Conservation (phyloP, 2,113 vertebrate genomes). For the Scolopax mira region DNA sequence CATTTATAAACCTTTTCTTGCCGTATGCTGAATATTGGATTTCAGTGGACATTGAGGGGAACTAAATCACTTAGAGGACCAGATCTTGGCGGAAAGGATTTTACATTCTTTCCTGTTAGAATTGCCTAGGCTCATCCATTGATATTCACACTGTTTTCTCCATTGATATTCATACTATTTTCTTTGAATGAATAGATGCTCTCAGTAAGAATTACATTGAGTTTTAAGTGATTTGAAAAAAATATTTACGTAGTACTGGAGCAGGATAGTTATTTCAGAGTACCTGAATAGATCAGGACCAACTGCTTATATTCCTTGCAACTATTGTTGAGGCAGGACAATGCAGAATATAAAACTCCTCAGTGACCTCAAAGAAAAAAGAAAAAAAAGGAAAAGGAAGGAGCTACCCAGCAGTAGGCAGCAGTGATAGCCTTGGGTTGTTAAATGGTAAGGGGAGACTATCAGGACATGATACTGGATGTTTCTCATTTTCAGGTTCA, state of each 20-base stretch:
- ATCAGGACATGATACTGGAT: neutral
- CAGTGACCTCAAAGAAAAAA: neutral
- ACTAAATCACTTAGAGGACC: neutral
- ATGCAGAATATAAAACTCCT: neutral
- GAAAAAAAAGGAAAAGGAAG: neutral
- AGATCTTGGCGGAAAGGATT: neutral
- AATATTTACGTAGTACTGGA: neutral
- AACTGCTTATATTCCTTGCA: neutral
- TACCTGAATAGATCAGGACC: neutral
- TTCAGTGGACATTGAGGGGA: neutral
- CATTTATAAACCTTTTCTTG: neutral
- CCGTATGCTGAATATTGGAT: neutral
- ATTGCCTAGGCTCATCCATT: neutral
- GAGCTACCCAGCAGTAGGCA: neutral
- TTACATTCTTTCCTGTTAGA: neutral
- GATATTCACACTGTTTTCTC: neutral
- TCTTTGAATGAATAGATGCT: neutral
- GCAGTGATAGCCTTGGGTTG: neutral
- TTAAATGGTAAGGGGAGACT: neutral
- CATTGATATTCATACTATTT: neutral
- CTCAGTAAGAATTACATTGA: neutral
- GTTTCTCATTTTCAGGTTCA: neutral
- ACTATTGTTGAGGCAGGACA: neutral
- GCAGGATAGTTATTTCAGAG: neutral
- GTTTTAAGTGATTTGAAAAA: neutral